phyloP scores from a whole-genome alignment of 2,797 vertebrate species.

The Trichosurus vulpecula region DNA sequence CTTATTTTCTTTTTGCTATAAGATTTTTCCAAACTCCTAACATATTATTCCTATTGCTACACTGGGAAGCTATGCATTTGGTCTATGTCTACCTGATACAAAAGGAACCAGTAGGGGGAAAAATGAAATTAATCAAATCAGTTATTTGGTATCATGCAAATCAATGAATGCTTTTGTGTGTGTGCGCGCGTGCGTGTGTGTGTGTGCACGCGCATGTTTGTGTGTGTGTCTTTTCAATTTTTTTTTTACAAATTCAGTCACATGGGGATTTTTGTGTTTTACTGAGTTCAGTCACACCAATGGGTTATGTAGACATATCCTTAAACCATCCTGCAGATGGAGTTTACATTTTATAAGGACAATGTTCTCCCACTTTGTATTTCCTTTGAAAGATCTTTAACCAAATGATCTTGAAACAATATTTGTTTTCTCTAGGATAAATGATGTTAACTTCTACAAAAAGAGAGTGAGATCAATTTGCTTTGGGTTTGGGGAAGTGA shows the following conservation, averaged over 20 bases:
- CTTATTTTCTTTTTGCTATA: neutral
- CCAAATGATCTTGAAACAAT: neutral
- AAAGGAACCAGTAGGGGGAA: neutral
- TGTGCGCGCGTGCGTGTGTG: too few species aligned
- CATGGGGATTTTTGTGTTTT: neutral
- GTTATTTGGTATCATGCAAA: neutral
- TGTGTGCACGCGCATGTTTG: too few species aligned
- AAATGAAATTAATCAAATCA: neutral
- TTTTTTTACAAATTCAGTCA: neutral
- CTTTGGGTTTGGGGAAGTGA: neutral
- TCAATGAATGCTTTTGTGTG: neutral
- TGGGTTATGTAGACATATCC: neutral
- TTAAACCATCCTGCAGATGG: neutral
- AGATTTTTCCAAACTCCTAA: conserved; percentile 3
- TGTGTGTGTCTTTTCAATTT: too few species aligned
- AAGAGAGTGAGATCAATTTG: neutral
- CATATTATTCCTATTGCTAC: neutral
- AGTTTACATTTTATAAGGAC: neutral
- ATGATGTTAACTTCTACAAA: neutral
- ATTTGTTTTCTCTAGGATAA: neutral
- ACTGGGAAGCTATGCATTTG: neutral
- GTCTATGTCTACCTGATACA: neutral
- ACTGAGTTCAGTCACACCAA: neutral
- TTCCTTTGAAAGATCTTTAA: neutral
- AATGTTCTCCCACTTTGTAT: neutral